Evolutionary conservation across 2,797 vertebrate genomes (phyloP).

Genomic region (Australoheros facetus): DNA sequence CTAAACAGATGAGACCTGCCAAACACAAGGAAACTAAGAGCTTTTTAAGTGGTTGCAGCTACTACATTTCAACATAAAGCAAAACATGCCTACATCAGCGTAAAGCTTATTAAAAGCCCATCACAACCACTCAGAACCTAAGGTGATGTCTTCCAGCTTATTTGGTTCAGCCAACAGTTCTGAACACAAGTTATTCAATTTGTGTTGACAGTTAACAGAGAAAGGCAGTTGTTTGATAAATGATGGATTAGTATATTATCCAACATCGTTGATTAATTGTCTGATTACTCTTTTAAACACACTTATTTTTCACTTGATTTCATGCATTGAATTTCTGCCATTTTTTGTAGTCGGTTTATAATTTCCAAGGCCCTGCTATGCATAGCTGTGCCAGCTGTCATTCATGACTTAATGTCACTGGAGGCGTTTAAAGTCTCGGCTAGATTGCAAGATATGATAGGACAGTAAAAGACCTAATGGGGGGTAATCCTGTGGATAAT

Average conservation of each 20-base stretch:
- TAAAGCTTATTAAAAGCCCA: background rate
- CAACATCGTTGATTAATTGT: background rate
- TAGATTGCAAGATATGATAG: background rate
- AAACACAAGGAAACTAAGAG: background rate
- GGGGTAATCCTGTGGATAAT: constrained; percentile 30
- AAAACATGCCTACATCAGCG: background rate
- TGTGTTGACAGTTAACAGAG: background rate
- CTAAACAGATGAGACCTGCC: background rate
- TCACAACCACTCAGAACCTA: background rate
- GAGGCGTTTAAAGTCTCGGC: background rate
- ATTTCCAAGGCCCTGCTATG: background rate
- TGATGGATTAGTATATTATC: background rate
- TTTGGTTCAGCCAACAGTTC: background rate
- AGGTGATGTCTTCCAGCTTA: constrained; percentile 1
- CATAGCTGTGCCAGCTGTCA: background rate
- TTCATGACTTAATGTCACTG: background rate
- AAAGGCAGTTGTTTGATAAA: background rate
- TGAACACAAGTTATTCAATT: background rate
- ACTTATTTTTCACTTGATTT: background rate
- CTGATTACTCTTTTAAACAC: background rate
- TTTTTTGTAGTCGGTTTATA: background rate
- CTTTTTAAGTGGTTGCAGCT: background rate
- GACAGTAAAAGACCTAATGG: background rate
- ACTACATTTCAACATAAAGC: background rate
- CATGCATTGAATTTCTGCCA: background rate